Conservation (phyloP, 1,140 invertebrate species). For the Teleopsis dalmanni region DNA sequence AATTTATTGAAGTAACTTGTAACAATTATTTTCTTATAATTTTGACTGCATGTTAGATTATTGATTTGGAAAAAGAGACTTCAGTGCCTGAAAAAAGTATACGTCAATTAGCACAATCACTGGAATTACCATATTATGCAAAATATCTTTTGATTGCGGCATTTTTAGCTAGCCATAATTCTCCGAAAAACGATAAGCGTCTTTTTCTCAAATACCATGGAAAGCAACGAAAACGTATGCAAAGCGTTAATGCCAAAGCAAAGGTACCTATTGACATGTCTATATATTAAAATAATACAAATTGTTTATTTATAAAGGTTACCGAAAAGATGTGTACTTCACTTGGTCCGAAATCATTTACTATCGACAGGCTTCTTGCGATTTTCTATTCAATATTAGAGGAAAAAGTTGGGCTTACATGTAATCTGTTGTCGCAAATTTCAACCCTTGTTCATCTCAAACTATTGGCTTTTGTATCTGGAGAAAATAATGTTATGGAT, state of each 20-base stretch:
- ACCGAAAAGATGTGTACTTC: constrained; percentile 50
- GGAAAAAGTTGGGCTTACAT: constrained; percentile 74
- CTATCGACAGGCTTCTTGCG: constrained; percentile 73
- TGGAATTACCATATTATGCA: constrained; percentile 81
- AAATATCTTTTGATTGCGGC: constrained; percentile 83
- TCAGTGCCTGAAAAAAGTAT: constrained; percentile 33
- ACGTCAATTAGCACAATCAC: constrained; percentile 48
- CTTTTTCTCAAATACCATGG: constrained; percentile 71
- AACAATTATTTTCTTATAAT: neutral
- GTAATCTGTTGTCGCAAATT: constrained; percentile 71
- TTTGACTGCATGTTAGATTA: neutral
- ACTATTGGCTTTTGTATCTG: constrained; percentile 53
- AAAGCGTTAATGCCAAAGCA: constrained; percentile 52
- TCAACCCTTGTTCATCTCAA: constrained; percentile 66
- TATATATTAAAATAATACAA: neutral
- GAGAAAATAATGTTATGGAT: constrained; percentile 57
- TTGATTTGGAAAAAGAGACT: neutral
- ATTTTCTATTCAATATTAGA: constrained; percentile 89
- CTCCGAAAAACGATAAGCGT: constrained; percentile 73
- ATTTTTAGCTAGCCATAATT: constrained; percentile 86
- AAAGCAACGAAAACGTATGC: constrained; percentile 52
- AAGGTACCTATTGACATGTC: constrained; percentile 24
- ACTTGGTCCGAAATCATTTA: constrained; percentile 72
- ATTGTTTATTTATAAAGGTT: constrained; percentile 24
- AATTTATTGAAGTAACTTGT: constrained; percentile 8